Base-by-base conservation (phyloP, 2,888 invertebrate genomes). In the Onchidella celtica region DNA sequence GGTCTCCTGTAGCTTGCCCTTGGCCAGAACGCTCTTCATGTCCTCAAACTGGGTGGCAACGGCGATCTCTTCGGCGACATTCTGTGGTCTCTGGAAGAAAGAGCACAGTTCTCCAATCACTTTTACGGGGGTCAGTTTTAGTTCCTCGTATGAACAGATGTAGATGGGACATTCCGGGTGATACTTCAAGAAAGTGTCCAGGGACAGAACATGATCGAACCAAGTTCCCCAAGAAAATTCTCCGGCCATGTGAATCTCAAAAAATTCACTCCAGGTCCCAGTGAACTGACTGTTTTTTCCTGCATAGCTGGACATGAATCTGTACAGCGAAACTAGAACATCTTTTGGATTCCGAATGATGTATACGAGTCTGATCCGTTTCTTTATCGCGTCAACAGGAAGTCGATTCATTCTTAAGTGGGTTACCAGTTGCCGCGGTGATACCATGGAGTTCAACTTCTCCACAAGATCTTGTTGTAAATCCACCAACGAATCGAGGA, bases 311-410 rank as follows among this genome's bases (percentile, higher is more conserved):
- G 21, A 34, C 3, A 63, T 40, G 38, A 65, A 36, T 3, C 24
- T 11, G 47, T 75, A 75, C 40, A 75, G 6, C 1, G 75, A 75
- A 1, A 34, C 47, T 2, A 32, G 1, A 6, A 65, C 14, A 21
- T 75, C 75, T 27, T 75, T 75, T 17, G 65, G 75, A n/a, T 75
- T 75, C 40, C 75, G 61, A 29, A 75, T n/a, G 27, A 75, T 6
- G 32, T 75, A 75, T 14, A 75, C 65, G 0, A 75, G 38, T 21
- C 40, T 63, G n/a, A 65, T 21, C n/a, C 47, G 14, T n/a, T 65
- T 75, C 47, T 75, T 65, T 1, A 9, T 14, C 34, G 55, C 75
- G 29, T 75, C 65, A n/a, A 32, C 1, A 1, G 75, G 75, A 40
- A 75, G 63, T 14, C 47, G 27, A 21, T 65, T 40, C 38, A n/a